A percentile compares a stretch with the other conserved stretches of the same genome.
Evolutionary conservation across 2,888 invertebrate species (phyloP).

Genomic region (Agrilus mali): DNA sequence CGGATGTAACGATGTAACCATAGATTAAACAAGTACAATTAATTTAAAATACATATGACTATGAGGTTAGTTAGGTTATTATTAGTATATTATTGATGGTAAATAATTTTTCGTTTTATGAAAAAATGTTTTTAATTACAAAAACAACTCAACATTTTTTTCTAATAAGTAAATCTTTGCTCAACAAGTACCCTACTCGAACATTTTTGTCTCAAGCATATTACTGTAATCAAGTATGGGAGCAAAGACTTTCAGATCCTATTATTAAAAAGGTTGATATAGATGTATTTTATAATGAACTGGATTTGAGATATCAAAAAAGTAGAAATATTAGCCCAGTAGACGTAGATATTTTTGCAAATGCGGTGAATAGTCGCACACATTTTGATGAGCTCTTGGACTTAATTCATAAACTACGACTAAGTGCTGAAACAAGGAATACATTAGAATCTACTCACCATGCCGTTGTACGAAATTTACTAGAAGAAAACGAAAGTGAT

Average conservation of each 20-base stretch:
- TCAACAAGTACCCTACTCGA: neutral
- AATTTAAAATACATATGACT: no score
- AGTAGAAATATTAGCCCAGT: slow-evolving; percentile 56
- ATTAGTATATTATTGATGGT: no score
- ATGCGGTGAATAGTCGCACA: slow-evolving; percentile 43
- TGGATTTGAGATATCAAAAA: slow-evolving; percentile 53
- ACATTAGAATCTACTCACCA: slow-evolving; percentile 71
- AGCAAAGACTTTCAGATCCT: slow-evolving; percentile 46
- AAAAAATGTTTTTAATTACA: no score
- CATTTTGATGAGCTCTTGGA: slow-evolving; percentile 62
- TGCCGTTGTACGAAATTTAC: slow-evolving; percentile 55
- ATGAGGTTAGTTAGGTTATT: no score
- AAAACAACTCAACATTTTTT: no score
- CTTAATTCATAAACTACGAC: slow-evolving; percentile 55
- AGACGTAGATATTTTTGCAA: slow-evolving; percentile 74
- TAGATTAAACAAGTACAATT: no score
- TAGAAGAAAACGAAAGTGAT: slow-evolving; percentile 42
- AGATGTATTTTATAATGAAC: slow-evolving; percentile 54
- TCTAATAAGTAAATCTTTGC: no score
- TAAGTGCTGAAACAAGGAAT: slow-evolving; percentile 56
- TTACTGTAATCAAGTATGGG: slow-evolving; percentile 60
- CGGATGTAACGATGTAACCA: no score
- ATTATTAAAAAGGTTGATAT: slow-evolving; percentile 47
- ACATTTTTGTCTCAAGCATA: slow-evolving; percentile 60
- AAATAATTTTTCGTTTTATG: no score